Evolutionary conservation across 2,797 vertebrate genomes (phyloP).

Genomic region (Acomys russatus): DNA sequence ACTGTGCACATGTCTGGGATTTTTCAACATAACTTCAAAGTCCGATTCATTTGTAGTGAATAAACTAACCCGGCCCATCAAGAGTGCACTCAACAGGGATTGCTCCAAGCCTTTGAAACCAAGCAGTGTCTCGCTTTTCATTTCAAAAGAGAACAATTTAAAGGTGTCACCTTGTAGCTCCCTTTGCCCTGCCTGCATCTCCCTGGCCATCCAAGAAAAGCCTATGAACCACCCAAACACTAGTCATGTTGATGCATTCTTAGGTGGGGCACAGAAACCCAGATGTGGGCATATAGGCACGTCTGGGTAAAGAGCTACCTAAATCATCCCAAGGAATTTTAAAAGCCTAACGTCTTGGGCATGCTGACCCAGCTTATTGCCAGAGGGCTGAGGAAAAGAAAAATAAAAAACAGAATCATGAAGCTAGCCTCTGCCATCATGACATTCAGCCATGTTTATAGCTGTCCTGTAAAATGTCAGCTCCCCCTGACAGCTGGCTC

Average conservation of each 20-base stretch:
- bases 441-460: conserved; percentile 76
- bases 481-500: conserved; percentile 72
- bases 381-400: conserved; percentile 48
- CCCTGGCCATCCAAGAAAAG: neutral
- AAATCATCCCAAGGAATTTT: neutral
- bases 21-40: neutral
- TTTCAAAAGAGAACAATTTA: conserved; percentile 27
- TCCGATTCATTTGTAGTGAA: neutral
- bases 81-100: neutral
- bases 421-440: conserved; percentile 70
- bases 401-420: conserved; percentile 74
- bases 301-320: neutral
- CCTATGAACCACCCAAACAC: neutral
- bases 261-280: neutral
- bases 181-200: neutral
- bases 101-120: neutral
- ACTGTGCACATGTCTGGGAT: too few relatives aligned
- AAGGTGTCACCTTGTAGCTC: neutral
- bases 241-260: neutral
- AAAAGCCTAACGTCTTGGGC: neutral
- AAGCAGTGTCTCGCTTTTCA: neutral
- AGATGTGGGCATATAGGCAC: neutral
- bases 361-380: neutral
- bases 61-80: neutral
- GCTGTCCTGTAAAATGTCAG: conserved; percentile 81